phyloP scores from a whole-genome alignment of 2,113 vertebrate species.

The Nematolebias whitei region DNA sequence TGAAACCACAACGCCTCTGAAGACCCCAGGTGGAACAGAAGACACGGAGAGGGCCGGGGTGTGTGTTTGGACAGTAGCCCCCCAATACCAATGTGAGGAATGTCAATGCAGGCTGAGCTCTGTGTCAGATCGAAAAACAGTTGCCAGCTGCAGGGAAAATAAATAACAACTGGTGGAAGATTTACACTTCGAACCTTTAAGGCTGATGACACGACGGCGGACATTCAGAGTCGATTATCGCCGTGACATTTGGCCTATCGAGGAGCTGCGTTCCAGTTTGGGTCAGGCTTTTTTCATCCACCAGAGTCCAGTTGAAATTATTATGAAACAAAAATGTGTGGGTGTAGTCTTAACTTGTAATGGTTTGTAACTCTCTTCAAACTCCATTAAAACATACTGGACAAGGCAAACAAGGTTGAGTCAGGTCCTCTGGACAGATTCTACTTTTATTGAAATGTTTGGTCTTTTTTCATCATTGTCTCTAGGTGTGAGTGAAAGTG shows the following conservation, averaged over 20 bases:
- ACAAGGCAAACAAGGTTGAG: too few species aligned
- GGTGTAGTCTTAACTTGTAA: too few species aligned
- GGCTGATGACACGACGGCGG: constrained; percentile 5
- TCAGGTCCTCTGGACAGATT: too few species aligned
- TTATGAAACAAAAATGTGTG: not conserved
- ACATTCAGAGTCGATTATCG: constrained; percentile 32
- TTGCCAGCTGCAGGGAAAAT: constrained; percentile 53
- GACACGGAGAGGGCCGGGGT: constrained; percentile 26
- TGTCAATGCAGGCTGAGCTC: constrained; percentile 43
- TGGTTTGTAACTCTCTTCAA: too few species aligned
- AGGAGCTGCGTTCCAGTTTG: not conserved
- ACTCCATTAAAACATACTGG: too few species aligned
- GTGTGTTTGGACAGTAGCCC: constrained; percentile 71
- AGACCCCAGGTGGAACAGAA: constrained; percentile 72
- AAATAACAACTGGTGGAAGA: constrained; percentile 27
- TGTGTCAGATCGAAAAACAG: constrained; percentile 49
- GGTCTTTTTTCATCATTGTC: too few species aligned
- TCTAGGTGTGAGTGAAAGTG: too few species aligned
- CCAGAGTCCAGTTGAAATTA: not conserved
- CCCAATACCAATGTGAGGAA: constrained; percentile 74
- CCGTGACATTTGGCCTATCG: constrained; percentile 1
- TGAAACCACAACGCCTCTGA: constrained; percentile 56
- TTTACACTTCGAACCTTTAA: constrained; percentile 41
- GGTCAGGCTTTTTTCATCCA: not conserved
- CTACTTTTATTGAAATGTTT: too few species aligned